Evolutionary conservation across 2,797 vertebrate species (phyloP).

Genomic region (Sparus aurata): DNA sequence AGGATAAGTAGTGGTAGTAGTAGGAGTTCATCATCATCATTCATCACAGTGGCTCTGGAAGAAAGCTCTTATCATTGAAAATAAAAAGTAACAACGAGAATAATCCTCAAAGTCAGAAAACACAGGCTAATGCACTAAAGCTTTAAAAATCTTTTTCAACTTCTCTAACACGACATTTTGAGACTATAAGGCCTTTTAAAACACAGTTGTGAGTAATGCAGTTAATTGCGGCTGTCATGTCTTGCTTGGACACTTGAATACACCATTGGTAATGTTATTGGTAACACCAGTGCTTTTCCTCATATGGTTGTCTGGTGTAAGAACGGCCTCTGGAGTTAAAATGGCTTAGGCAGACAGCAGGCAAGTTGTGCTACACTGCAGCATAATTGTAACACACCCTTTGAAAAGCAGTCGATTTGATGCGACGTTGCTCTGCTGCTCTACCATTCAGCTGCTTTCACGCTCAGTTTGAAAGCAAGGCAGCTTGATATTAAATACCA

Average conservation of each 20-base stretch:
- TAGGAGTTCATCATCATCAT: neutral
- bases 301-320: neutral
- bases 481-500: neutral
- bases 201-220: neutral
- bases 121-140: neutral
- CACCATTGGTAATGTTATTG: neutral
- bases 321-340: neutral
- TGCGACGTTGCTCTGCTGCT: neutral
- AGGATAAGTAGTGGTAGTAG: neutral
- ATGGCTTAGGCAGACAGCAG: neutral
- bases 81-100: neutral
- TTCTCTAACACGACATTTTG: neutral
- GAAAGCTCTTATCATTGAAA: neutral
- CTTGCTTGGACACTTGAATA: neutral
- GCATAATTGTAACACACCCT: conserved; percentile 1
- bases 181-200: neutral
- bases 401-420: neutral
- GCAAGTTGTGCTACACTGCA: neutral
- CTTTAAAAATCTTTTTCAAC: no score
- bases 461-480: neutral
- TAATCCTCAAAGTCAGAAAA: neutral
- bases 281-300: neutral
- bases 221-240: neutral
- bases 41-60: neutral
- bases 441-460: neutral